These are phyloP conservation scores for Crocidura indochinensis DNA, from an alignment of 2,797 vertebrate species.

Conservation along the genomic window DNA sequence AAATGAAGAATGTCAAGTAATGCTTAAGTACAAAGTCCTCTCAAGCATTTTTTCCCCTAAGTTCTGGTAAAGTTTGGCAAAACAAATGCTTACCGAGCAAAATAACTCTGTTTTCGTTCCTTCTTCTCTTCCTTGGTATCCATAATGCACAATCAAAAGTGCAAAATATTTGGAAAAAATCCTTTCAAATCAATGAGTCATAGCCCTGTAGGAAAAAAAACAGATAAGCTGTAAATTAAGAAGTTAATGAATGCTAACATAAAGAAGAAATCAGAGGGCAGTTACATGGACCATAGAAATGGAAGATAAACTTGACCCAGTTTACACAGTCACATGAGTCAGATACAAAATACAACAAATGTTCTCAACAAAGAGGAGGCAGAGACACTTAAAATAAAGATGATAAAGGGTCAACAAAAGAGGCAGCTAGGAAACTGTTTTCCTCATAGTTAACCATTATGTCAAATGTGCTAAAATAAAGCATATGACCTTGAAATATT, in stretches of 20 bases:
- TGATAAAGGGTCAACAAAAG: constrained; percentile 14
- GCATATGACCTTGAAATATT: constrained; percentile 1
- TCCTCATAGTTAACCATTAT: constrained; percentile 47
- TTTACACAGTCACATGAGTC: constrained; percentile 33
- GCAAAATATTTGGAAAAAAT: constrained; percentile 75
- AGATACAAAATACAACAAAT: constrained; percentile 63
- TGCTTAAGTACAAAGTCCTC: constrained; percentile 52
- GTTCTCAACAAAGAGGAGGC: too few species aligned
- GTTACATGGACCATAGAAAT: constrained; percentile 52
- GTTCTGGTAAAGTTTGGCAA: constrained; percentile 63
- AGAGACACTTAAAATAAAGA: background rate
- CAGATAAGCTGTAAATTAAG: constrained; percentile 63
- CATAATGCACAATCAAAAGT: constrained; percentile 85
- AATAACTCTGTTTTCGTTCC: constrained; percentile 92
- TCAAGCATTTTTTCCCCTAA: constrained; percentile 54
- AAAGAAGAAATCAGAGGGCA: constrained; percentile 67
- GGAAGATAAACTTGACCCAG: constrained; percentile 84
- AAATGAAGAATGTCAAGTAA: constrained; percentile 47
- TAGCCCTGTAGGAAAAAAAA: constrained; percentile 81
- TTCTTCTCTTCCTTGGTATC: constrained; percentile 93
- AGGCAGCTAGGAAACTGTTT: background rate
- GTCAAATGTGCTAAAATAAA: constrained; percentile 39
- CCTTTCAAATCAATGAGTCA: constrained; percentile 84
- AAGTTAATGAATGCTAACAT: constrained; percentile 68
- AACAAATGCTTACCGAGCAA: constrained; percentile 90